Conservation (phyloP, 2,797 vertebrate species). For the Crax fasciolata region DNA sequence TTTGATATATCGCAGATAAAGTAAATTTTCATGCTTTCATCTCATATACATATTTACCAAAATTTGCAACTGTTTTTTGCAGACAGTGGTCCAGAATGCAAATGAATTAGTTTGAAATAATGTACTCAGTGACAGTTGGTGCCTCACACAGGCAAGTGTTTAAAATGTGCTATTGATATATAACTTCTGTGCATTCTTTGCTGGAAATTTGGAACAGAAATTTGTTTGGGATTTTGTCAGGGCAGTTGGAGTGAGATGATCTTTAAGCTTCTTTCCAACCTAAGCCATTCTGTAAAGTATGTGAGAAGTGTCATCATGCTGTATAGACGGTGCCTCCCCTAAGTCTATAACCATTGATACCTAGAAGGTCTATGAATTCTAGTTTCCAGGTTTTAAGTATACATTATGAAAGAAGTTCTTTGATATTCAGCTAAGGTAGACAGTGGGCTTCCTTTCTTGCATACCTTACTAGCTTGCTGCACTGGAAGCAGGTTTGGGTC, state of each 20-base stretch:
- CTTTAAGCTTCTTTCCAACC: too few relatives aligned
- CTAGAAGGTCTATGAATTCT: not conserved
- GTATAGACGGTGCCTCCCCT: not conserved
- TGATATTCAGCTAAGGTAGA: not conserved
- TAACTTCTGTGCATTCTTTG: not conserved
- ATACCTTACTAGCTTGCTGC: not conserved
- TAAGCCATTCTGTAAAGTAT: not conserved
- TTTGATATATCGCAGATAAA: slow-evolving; percentile 12
- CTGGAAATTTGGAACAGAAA: not conserved
- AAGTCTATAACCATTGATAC: not conserved
- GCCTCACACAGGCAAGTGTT: not conserved
- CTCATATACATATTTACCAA: not conserved
- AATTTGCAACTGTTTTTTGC: not conserved
- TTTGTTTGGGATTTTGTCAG: not conserved
- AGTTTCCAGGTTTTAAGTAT: not conserved
- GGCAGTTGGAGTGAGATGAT: too few relatives aligned
- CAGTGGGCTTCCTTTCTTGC: not conserved
- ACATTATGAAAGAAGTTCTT: not conserved
- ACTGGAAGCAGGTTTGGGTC: not conserved
- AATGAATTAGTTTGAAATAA: slow-evolving; percentile 13
- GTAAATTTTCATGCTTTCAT: slow-evolving; percentile 31
- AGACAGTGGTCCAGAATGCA: slow-evolving; percentile 14
- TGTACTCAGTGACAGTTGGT: not conserved
- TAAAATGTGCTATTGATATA: not conserved
- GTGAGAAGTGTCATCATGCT: not conserved